These are phyloP conservation scores for Diaprepes abbreviatus DNA, from an alignment of 2,888 invertebrate species.

Conservation along the genomic window DNA sequence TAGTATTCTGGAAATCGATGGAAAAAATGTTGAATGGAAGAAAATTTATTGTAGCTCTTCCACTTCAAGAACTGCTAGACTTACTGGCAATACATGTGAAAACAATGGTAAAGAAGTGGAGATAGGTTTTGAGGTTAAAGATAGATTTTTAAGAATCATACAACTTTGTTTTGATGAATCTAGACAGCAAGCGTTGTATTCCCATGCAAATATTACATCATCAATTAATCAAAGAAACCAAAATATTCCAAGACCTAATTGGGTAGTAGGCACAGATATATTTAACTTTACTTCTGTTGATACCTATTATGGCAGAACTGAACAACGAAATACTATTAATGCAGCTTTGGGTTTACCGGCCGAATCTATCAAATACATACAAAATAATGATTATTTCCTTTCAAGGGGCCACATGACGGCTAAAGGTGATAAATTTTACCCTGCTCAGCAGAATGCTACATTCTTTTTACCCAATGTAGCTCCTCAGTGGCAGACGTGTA, in stretches of 20 bases:
- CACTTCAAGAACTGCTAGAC: constrained; percentile 64
- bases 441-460: constrained; percentile 71
- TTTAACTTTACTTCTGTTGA: constrained; percentile 65
- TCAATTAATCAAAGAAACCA: constrained; percentile 69
- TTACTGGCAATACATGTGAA: constrained; percentile 66
- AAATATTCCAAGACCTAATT: constrained; percentile 69
- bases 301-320: constrained; percentile 58
- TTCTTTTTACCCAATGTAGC: constrained; percentile 73
- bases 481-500: constrained; percentile 78
- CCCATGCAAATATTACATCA: constrained; percentile 68
- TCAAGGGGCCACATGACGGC: constrained; percentile 76
- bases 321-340: constrained; percentile 60
- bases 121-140: constrained; percentile 69
- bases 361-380: constrained; percentile 67
- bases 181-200: constrained; percentile 70
- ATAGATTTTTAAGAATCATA: constrained; percentile 68
- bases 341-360: constrained; percentile 56
- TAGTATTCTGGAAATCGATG: constrained; percentile 44
- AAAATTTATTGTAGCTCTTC: constrained; percentile 67
- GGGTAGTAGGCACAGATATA: constrained; percentile 66
- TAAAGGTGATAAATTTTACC: constrained; percentile 74
- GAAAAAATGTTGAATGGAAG: constrained; percentile 61
- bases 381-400: constrained; percentile 65
- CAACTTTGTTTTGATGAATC: constrained; percentile 71
- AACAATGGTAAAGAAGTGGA: constrained; percentile 68